Evolutionary conservation across 2,888 invertebrate genomes (phyloP), one percentile per base, ranked within the genome.

Genomic region (Julus scanicus): DNA sequence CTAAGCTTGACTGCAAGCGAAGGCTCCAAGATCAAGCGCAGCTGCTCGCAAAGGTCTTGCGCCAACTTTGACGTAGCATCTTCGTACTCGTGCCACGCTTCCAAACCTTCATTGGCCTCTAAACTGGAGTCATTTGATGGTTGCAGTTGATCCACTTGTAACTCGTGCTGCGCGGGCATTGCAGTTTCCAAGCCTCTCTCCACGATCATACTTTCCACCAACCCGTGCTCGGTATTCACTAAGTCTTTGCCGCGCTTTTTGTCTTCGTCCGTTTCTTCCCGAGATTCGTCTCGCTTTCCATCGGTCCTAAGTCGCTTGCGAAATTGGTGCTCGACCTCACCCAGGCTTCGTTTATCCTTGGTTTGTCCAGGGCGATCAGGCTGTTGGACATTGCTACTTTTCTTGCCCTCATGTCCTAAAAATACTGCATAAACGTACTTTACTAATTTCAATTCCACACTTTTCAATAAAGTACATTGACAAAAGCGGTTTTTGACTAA

Each of bases 11-110:
- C 96, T 0, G 98, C 96, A 91, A 97, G 96, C 0, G 98, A 98
- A 0, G 99, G 99, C 92, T 99, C 99, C 71, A 99, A 93, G 84
- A 99, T 97, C 0, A 99, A 94, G 85, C 99, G 94, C 89, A 99
- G 93, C 90, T 98, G 96, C 92, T 99, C 99, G 90, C 98, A 97
- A 57, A 99, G 93, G 90, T 97, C 96, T 88, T 96, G 95, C 0
- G 98, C 96, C 89, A 97, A 91, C 90, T 92, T 90, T 1, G 91
- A 89, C 0, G 93, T 93, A 87, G 92, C 88, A 5, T 91, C 90
- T 89, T 92, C 92, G 86, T 92, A 92, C 84, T 91, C 90, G 87
- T 92, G 91, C 93, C 93, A 93, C 0, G 91, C 90, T 29, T 91
- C 90, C 88, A 90, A 49, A 88, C 89, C 17, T 89, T 87, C 6